phyloP scores from a whole-genome alignment of 2,113 vertebrate species.

The Ascaphus truei region DNA sequence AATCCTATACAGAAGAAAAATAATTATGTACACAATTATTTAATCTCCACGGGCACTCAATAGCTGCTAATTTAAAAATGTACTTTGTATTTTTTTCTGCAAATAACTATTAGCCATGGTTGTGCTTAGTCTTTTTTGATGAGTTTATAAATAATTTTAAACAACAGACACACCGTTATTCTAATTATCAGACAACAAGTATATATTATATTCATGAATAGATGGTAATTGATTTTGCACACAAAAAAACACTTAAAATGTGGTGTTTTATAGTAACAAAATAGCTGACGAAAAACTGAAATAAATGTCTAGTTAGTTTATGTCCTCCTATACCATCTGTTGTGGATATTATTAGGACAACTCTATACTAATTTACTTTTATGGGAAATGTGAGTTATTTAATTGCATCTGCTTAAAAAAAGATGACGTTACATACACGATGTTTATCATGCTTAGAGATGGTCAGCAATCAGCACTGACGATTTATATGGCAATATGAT shows the following conservation, averaged over 20 bases:
- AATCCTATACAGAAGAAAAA: not conserved
- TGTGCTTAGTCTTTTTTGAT: conserved; percentile 15
- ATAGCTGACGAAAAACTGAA: not conserved
- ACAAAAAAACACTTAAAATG: conserved; percentile 30
- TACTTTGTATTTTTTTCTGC: conserved; percentile 16
- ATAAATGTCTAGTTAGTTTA: not conserved
- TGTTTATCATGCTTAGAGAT: not conserved
- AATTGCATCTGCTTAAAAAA: not conserved
- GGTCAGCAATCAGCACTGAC: not conserved
- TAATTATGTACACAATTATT: conserved; percentile 13
- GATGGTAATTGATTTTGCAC: conserved; percentile 35
- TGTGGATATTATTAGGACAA: not conserved
- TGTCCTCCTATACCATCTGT: not conserved
- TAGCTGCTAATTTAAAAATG: conserved; percentile 22
- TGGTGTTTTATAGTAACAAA: conserved; percentile 5
- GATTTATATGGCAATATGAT: not conserved
- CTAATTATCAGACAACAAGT: conserved; percentile 19
- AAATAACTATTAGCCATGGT: conserved; percentile 23
- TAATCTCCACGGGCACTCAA: not conserved
- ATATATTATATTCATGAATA: conserved; percentile 23
- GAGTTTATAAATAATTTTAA: conserved; percentile 38
- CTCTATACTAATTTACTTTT: not conserved
- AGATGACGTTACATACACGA: not conserved
- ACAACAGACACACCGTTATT: conserved; percentile 22
- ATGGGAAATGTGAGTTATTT: conserved; percentile 7